Evolutionary conservation across 2,888 invertebrate genomes (phyloP).

Genomic region (Athripsodes cinereus): DNA sequence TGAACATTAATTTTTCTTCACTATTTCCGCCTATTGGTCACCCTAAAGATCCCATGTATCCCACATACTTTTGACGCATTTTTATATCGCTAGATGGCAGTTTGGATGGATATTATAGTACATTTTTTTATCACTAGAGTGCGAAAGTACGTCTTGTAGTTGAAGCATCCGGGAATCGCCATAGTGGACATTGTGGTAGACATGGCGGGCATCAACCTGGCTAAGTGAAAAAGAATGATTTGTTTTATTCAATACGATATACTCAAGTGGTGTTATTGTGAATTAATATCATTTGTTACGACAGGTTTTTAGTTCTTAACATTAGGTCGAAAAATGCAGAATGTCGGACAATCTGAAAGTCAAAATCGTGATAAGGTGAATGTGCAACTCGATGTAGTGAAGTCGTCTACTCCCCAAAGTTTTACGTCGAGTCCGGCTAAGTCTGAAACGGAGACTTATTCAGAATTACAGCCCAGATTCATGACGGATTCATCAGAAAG

Average conservation of each 20-base stretch:
- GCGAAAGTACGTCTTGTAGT: slow-evolving; percentile 11
- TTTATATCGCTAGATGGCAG: slow-evolving; percentile 15
- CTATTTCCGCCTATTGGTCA: background rate
- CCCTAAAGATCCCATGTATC: background rate
- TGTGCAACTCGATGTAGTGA: slow-evolving; percentile 61
- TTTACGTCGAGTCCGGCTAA: slow-evolving; percentile 76
- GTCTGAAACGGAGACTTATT: slow-evolving; percentile 83
- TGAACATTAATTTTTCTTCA: too few species aligned
- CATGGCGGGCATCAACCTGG: slow-evolving; percentile 72
- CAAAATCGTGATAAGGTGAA: slow-evolving; percentile 76
- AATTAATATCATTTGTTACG: slow-evolving; percentile 38
- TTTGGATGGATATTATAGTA: slow-evolving; percentile 7
- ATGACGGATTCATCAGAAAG: slow-evolving; percentile 93
- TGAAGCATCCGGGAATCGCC: slow-evolving; percentile 43
- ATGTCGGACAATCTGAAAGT: slow-evolving; percentile 83
- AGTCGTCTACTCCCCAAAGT: slow-evolving; percentile 78
- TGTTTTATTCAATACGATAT: slow-evolving; percentile 53
- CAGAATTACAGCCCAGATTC: slow-evolving; percentile 78
- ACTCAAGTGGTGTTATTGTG: slow-evolving; percentile 51
- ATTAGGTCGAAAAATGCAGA: slow-evolving; percentile 81
- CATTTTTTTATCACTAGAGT: slow-evolving; percentile 12
- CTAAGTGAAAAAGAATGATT: slow-evolving; percentile 56
- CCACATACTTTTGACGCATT: slow-evolving; percentile 11
- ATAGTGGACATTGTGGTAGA: slow-evolving; percentile 62
- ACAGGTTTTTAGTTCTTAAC: slow-evolving; percentile 18